Evolutionary conservation across 1,140 invertebrate genomes (phyloP), one percentile per base, ranked within the genome.

Genomic region (Ruditapes philippinarum): DNA sequence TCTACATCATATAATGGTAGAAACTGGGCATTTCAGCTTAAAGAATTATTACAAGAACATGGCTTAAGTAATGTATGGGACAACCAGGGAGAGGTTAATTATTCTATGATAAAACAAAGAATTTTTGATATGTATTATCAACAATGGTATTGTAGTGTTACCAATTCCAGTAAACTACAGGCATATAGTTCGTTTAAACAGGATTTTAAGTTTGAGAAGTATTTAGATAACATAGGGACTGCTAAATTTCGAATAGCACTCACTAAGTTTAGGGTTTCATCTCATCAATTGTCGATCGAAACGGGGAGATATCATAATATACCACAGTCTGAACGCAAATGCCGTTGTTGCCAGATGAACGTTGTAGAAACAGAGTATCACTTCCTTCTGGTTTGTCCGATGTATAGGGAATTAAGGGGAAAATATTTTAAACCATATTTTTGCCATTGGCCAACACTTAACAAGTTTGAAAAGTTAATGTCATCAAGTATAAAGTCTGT

Each of bases 211-310:
- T 62, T 36, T 36, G 54, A 81, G 62, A 36, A 3, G 1, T 81
- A 81, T 38, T 65, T 81, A 42, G 14, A 22, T 28, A 25, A 62
- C 36, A 40, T 81, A 31, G 25, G 2, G 2, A 81, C 4, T 38
- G 17, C 33, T 33, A 81, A 81, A 38, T 45, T 54, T 81, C 3
- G 79, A 60, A 40, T 81, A 65, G n/a, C 54, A 31, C 60, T 81
- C 2, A 38, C 79, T 7, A 36, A 45, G 25, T 81, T 81, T 40
- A 81, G 79, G 62, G 31, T 49, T 62, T 57, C 54, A 17, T 60
- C 51, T 14, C 79, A 81, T 62, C n/a, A 57, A 31, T 28, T 81
- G 22, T 5, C 25, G 25, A 40, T 60, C 2, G 54, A 81, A 62
- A 45, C 31, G 2, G 79, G 79, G 5, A 81, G 79, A 81, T 62